A percentile compares a stretch with the other conserved stretches of the same genome.
These are phyloP conservation scores for Monochamus saltuarius DNA, from an alignment of 1,140 invertebrate genomes.

Conservation along the genomic window DNA sequence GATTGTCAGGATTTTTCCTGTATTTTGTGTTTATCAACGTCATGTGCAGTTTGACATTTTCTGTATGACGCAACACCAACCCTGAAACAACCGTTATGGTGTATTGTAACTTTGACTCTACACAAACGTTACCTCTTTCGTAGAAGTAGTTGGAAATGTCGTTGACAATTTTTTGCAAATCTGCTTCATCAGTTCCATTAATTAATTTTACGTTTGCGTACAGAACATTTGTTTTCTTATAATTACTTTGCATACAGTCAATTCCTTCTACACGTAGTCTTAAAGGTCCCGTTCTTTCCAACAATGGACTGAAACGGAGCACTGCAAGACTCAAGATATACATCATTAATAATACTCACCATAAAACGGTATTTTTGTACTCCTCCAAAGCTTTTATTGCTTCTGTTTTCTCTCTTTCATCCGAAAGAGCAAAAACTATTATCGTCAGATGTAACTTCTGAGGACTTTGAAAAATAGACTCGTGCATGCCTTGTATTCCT, in stretches of 20 bases:
- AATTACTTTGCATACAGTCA: conserved; percentile 57
- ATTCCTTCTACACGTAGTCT: conserved; percentile 54
- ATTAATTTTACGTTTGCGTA: conserved; percentile 55
- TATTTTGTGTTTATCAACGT: conserved; percentile 74
- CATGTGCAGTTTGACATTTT: conserved; percentile 71
- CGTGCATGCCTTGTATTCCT: conserved; percentile 58
- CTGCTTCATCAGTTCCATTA: conserved; percentile 45
- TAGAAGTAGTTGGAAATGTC: conserved; percentile 52
- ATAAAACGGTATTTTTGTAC: conserved; percentile 56
- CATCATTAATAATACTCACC: conserved; percentile 57
- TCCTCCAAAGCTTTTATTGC: conserved; percentile 56
- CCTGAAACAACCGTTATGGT: conserved; percentile 39
- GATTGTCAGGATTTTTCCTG: conserved; percentile 48
- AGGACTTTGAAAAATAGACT: conserved; percentile 68
- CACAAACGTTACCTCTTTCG: conserved; percentile 50
- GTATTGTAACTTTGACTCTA: conserved; percentile 50
- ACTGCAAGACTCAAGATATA: neutral
- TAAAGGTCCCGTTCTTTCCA: conserved; percentile 33
- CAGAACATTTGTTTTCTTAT: conserved; percentile 53
- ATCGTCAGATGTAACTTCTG: conserved; percentile 77
- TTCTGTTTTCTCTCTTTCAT: conserved; percentile 62
- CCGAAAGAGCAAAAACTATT: conserved; percentile 67
- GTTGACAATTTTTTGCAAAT: conserved; percentile 52
- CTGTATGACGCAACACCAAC: conserved; percentile 57
- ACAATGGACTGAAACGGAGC: conserved; percentile 7